Base-by-base conservation (phyloP, 2,113 vertebrate genomes). In the Dromiciops gliroides region DNA sequence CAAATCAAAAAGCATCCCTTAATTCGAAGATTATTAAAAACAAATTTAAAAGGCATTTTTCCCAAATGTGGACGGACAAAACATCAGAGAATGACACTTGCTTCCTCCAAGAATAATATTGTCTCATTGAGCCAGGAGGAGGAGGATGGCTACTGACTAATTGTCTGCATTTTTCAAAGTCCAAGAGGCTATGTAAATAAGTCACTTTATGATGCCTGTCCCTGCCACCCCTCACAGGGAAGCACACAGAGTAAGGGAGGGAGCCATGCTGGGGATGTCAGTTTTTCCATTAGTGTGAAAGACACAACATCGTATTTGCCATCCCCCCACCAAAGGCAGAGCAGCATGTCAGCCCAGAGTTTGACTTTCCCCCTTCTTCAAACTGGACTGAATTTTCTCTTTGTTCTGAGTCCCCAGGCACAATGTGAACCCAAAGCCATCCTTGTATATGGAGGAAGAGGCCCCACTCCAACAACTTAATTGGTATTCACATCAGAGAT, bases 401-500 rank as follows among this genome's bases (percentile, higher is more conserved):
- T 83, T 44, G n/a, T 83, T 83, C 67, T 0, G 2, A 83, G 67
- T 44, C 44, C 19, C n/a, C 44, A 19, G 9, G n/a, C 67, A 83
- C 19, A 83, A 83, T 22, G 6, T 23, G n/a, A 44, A 19, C 5
- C n/a, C 67, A 83, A 44, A 44, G n/a, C 67, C n/a, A 83, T 8
- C 67, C n/a, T 22, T 23, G n/a, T 44, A 83, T 23, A 44, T 50
- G 37, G 83, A 93, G 50, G 28, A 49, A 67, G 47, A 93, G 89
- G 89, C 51, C 50, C 31, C 67, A 92, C 44, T 60, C 75, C 50
- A 49, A 52, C 26, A 92, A 24, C 24, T 90, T 88, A 47, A 53
- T 91, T 91, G 75, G 51, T 89, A 91, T 91, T 60, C 90, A 91
- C 56, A 89, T 88, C 60, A 44, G 51, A 83, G 51, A 50, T 89